Evolutionary conservation across 2,888 invertebrate genomes (phyloP), one percentile per base, ranked within the genome.

Genomic region (Lobophora halterata): DNA sequence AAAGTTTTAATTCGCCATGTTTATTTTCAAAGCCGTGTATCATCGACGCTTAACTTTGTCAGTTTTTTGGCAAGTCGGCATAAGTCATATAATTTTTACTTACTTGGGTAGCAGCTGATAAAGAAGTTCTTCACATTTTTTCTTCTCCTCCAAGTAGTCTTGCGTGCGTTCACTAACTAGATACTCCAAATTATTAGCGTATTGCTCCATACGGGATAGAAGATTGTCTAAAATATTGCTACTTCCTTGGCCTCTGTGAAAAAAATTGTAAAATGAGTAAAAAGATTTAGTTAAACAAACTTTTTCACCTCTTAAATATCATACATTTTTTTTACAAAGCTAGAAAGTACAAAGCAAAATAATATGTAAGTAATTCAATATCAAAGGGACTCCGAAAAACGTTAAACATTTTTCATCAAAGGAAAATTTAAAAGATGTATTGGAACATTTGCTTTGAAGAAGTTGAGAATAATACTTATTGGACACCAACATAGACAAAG

Each of bases 71-170:
- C 14, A 14, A 3, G 3, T 14, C 14, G 3, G 14, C 5, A 14
- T 5, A 3, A 3, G 5, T 14, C 5, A 3, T 5, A 14, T 25
- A 14, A 3, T 12, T 9, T 8, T 6, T 32, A 91, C 91, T 89
- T 87, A 95, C 93, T 94, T 96, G 13, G 99, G 99, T 53, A 99
- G 87, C 61, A 99, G 90, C 79, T 98, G 97, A 81, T 99, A 98
- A 0, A 99, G 90, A 2, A 99, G 88, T 63, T 98, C 97, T 74
- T 99, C 99, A 59, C 98, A 99, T 86, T 97, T 98, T 61, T 97
- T 93, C 87, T 99, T 99, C 83, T 99, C 98, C 66, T 98, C 98
- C 61, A 98, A 90, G 77, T 98, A 99, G 79, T 98, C 98, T 41
- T 96, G 95, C 0, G 99, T 99, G 53, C 99, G 89, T 76, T 99